Percentiles rank a stretch among this genome's conserved stretches.
phyloP scores from a whole-genome alignment of 2,797 vertebrate species.

The Spea hammondii region DNA sequence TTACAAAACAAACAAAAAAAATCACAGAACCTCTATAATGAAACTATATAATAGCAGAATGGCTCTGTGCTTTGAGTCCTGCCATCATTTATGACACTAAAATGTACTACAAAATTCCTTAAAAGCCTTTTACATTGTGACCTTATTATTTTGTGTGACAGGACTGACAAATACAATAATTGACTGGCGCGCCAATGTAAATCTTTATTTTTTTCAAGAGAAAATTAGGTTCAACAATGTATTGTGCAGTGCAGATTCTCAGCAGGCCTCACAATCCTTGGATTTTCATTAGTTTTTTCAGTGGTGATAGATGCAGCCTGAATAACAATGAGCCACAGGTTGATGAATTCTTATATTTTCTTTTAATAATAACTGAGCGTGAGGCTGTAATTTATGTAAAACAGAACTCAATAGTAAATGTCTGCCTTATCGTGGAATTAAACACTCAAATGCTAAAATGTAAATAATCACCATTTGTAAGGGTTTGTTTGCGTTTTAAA shows the following conservation, averaged over 20 bases:
- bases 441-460: conserved; percentile 52
- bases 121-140: no score
- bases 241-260: conserved; percentile 70
- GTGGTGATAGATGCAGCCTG: conserved; percentile 63
- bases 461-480: conserved; percentile 52
- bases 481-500: conserved; percentile 14
- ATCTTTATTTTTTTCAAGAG: conserved; percentile 57
- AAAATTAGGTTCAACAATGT: conserved; percentile 66
- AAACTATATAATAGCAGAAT: no score
- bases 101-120: no score
- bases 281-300: conserved; percentile 77
- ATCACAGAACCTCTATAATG: no score
- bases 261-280: conserved; percentile 68
- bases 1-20: no score
- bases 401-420: conserved; percentile 56
- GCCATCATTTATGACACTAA: no score
- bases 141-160: conserved; percentile 3
- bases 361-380: conserved; percentile 57
- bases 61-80: no score
- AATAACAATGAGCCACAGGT: conserved; percentile 74
- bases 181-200: not conserved
- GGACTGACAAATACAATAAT: conserved; percentile 15
- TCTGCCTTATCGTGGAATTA: conserved; percentile 52
- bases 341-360: conserved; percentile 54
- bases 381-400: conserved; percentile 54